These are phyloP conservation scores for Apis dorsata DNA, from an alignment of 1,140 invertebrate species.

Conservation along the genomic window DNA sequence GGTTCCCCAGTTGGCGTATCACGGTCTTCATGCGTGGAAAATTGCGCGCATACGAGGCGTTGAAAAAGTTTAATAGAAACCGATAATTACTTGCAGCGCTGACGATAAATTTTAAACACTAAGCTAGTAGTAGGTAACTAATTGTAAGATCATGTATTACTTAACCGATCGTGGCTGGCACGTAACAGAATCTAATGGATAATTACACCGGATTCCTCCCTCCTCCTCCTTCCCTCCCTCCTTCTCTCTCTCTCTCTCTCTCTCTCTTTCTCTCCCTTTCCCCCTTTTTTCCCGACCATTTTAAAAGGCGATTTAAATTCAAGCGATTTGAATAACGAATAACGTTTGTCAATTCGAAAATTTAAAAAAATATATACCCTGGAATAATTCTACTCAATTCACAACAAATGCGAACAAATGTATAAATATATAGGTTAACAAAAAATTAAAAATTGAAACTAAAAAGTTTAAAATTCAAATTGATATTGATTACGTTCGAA, in stretches of 20 bases:
- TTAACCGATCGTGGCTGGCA: not conserved
- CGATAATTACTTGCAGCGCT: conserved; percentile 45
- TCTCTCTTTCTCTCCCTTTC: rapidly evolving
- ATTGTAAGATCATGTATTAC: not conserved
- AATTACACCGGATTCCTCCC: not conserved
- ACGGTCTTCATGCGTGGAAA: conserved; percentile 46
- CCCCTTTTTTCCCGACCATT: no score
- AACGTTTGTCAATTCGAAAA: no score
- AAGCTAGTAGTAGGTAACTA: not conserved
- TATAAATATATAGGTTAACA: no score
- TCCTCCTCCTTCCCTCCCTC: no score
- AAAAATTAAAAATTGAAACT: no score
- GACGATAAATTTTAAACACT: conserved; percentile 48
- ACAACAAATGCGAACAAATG: no score
- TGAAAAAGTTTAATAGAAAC: conserved; percentile 45
- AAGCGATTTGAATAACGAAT: no score
- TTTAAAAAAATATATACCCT: no score
- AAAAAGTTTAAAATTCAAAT: not conserved
- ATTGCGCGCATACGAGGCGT: conserved; percentile 50
- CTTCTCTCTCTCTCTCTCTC: no score
- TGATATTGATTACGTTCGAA: not conserved
- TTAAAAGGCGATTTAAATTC: no score
- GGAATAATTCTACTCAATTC: no score
- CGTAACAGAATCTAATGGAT: conserved; percentile 32
- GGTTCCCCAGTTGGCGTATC: conserved; percentile 2